Base-by-base conservation (phyloP, 64 coral and sea anemone species). In the Pocillopora damicornis region DNA sequence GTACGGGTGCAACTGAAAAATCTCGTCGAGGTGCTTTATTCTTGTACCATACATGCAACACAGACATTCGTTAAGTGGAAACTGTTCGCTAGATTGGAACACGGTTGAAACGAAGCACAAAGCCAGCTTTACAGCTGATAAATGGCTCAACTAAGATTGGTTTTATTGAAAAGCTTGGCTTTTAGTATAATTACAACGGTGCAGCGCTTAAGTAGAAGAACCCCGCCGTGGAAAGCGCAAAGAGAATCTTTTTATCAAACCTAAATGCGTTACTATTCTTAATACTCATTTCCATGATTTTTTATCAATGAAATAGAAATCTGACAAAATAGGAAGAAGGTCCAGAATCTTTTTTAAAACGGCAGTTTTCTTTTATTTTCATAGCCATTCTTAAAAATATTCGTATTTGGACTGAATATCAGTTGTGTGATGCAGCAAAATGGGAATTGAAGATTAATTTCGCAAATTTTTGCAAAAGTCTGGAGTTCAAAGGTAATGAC, bases 41-140 rank as follows among this genome's bases (percentile, higher is more conserved):
- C 42, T 71, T n/a, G 18, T 25, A 23, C 25, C 20, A 71, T 25
- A 71, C 67, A 71, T 23, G 11, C 1, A 22, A 71, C 4, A 30
- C 22, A 11, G 18, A 71, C 11, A 6, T 11, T 30, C 11, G 67
- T 56, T 71, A 85, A 72, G 65, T 66, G 56, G 22, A 72, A 71
- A 23, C 16, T 17, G 23, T 42, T 4, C 60, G 23, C 72, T 57
- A 35, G 35, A 85, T 85, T 85, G 81, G 67, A 72, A 57, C 34
- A 71, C 15, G 62, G 9, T 37, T 72, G 51, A 72, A 30, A 38
- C 63, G 37, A 85, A 85, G 14, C 22, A 65, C 38, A 85, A 85
- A 85, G 11, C 36, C 81, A 85, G 81, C 81, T 85, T 85, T 85
- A 23, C 81, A 85, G 81, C 63, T 85, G 81, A 56, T 25, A 67